Base-by-base conservation (phyloP, 2,888 invertebrate genomes). In the Leptogaster cylindrica region DNA sequence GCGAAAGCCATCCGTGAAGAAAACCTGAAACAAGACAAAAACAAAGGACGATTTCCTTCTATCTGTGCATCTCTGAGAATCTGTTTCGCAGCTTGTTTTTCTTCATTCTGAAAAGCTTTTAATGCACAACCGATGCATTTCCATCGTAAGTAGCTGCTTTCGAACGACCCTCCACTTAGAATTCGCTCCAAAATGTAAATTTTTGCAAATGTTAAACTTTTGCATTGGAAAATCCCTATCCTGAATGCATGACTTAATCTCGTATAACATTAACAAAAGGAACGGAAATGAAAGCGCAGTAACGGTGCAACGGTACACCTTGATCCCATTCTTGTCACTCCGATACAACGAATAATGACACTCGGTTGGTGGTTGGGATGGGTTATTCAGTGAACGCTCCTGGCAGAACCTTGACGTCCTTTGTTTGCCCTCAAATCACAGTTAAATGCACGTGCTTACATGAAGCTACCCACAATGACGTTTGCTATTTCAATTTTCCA, bases 391-490 rank as follows among this genome's bases (percentile, higher is more conserved):
- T 39, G 55, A 39, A 12, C 23, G 2, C 14, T 23, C n/a, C 36
- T 7, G 7, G 10, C 16, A 36, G 20, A 10, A 28, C 28, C 31
- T 16, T 31, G 2, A 20, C 12, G 10, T 33, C 36, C 52, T 7
- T 7, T 18, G 14, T n/a, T 16, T 48, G 27, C n/a, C 27, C 16
- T n/a, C 61, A 44, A 61, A 61, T 44, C 44, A 44, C n/a, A 44
- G 44, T 25, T 44, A 41, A 61, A 61, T 44, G 27, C 44, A 61
- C 44, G 61, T 61, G 44, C 44, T 61, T 61, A 28, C 44, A 61
- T 61, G 61, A 25, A 61, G 12, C 6, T 31, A 61, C 44, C 61
- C 44, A 31, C 61, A 61, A 61, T 61, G 61, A 61, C 61, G 61
- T 61, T 61, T 61, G 28, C 61, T 18, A 61, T 61, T 61, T 61